These are phyloP conservation scores for Carassius carassius DNA, from an alignment of 2,113 vertebrate species.

Conservation along the genomic window DNA sequence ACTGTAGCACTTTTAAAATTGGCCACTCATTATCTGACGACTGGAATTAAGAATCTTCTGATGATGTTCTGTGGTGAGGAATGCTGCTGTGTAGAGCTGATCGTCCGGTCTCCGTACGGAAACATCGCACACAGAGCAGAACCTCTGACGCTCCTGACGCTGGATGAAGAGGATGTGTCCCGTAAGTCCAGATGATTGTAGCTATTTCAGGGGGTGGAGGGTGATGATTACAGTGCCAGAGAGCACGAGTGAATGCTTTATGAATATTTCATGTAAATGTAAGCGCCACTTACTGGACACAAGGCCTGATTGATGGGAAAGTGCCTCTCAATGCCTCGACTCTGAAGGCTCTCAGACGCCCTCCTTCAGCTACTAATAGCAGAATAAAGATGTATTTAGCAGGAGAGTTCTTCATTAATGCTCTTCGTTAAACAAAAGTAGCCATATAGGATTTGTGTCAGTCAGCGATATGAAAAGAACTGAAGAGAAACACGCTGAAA, in stretches of 20 bases:
- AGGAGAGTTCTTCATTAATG: slow-evolving; percentile 94
- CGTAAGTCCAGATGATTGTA: slow-evolving; percentile 93
- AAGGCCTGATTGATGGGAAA: slow-evolving; percentile 93
- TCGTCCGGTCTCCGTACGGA: no score
- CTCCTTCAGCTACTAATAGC: slow-evolving; percentile 83
- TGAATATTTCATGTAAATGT: slow-evolving; percentile 99
- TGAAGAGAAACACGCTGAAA: slow-evolving; percentile 57
- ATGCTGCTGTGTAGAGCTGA: no score
- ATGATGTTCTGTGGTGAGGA: no score
- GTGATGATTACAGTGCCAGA: slow-evolving; percentile 94
- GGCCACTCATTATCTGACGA: no score
- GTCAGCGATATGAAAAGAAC: slow-evolving; percentile 73
- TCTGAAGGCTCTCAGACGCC: slow-evolving; percentile 87
- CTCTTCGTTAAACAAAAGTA: slow-evolving; percentile 85
- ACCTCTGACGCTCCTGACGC: slow-evolving; percentile 76
- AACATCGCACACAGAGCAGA: slow-evolving; percentile 18
- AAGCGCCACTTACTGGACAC: slow-evolving; percentile 95
- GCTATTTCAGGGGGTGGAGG: slow-evolving; percentile 77
- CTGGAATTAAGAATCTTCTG: no score
- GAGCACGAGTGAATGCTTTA: slow-evolving; percentile 93
- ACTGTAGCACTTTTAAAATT: no score
- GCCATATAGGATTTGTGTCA: slow-evolving; percentile 74
- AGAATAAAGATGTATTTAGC: slow-evolving; percentile 88
- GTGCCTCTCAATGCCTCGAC: slow-evolving; percentile 90
- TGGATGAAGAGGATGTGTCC: slow-evolving; percentile 80